These are phyloP conservation scores for Electrona antarctica DNA, from an alignment of 2,113 vertebrate species.

Conservation along the genomic window DNA sequence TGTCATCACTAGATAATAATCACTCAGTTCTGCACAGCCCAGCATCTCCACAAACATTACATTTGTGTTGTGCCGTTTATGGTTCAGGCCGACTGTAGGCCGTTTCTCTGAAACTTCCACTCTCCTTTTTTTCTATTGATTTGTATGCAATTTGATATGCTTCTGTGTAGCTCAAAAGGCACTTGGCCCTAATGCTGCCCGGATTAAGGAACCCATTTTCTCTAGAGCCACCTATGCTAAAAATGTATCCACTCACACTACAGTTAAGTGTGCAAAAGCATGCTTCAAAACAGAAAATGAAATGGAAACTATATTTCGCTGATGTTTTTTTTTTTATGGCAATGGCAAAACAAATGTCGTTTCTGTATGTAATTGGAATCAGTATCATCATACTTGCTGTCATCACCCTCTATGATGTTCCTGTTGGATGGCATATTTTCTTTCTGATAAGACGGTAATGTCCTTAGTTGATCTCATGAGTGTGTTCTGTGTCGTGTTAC, in stretches of 20 bases:
- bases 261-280: constrained; percentile 24
- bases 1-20: background rate
- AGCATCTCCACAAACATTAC: constrained; percentile 4
- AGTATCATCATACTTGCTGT: too few species aligned
- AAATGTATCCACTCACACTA: constrained; percentile 41
- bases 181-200: constrained; percentile 8
- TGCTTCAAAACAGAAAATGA: constrained; percentile 24
- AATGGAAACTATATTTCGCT: constrained; percentile 3
- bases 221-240: constrained; percentile 36
- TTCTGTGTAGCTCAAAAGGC: constrained; percentile 8
- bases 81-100: background rate
- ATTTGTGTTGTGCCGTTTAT: constrained; percentile 32
- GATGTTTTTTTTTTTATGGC: background rate
- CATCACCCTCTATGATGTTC: too few species aligned
- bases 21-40: background rate
- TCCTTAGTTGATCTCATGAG: background rate
- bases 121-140: constrained; percentile 28
- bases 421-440: too few species aligned
- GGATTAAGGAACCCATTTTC: constrained; percentile 22
- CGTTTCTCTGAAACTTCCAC: constrained; percentile 15
- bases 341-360: too few species aligned
- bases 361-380: too few species aligned
- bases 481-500: constrained; percentile 1
- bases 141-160: constrained; percentile 51
- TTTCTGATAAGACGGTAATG: too few species aligned